Conservation (phyloP, 2,113 vertebrate species). For the Porphyrio hochstetteri region DNA sequence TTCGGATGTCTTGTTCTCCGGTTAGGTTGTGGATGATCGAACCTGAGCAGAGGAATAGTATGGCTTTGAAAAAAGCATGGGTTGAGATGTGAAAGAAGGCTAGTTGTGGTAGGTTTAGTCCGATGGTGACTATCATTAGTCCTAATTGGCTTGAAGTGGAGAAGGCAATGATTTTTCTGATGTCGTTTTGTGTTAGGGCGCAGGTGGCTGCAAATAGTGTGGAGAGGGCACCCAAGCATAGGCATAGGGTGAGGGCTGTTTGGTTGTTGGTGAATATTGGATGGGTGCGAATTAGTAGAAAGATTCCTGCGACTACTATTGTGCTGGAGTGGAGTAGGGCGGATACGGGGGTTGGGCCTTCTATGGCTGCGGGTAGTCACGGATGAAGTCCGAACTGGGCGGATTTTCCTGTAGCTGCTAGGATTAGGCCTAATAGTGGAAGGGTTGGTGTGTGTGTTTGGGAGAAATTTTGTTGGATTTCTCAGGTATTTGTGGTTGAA, state of each 20-base stretch:
- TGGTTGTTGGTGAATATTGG: neutral
- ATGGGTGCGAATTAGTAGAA: neutral
- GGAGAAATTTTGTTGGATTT: neutral
- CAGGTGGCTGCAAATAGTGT: neutral
- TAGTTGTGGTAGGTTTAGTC: neutral
- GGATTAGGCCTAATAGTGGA: neutral
- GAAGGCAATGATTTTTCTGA: neutral
- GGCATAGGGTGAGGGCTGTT: neutral
- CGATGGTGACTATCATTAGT: neutral
- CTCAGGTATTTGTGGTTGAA: rapidly evolving
- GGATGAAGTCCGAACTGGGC: neutral
- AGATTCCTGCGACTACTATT: neutral
- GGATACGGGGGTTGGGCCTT: neutral
- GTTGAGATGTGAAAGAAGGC: neutral
- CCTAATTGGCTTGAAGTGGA: neutral
- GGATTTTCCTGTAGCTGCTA: neutral
- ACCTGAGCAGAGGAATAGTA: neutral
- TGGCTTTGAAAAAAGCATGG: neutral
- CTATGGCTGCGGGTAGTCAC: neutral
- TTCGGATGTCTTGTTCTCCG: neutral
- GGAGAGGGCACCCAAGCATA: neutral
- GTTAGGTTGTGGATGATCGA: neutral
- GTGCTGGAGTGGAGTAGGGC: neutral
- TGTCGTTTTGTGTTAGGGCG: neutral
- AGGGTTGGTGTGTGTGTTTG: neutral